Conservation (phyloP, 2,888 invertebrate species). For the Bellardia pandia region DNA sequence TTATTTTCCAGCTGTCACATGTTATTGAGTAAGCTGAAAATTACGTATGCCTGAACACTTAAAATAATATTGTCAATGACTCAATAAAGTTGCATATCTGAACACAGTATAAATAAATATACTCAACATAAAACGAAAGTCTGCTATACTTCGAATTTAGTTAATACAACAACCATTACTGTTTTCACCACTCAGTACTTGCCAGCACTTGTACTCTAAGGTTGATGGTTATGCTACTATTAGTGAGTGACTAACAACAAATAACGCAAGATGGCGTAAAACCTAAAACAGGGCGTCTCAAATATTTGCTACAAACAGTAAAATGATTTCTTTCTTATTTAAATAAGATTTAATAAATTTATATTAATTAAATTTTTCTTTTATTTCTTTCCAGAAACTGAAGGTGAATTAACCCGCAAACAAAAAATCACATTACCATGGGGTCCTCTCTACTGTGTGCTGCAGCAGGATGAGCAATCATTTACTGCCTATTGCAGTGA, state of each 20-base stretch:
- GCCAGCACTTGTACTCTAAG: background rate
- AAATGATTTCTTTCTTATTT: background rate
- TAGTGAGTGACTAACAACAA: background rate
- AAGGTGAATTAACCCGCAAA: conserved; percentile 84
- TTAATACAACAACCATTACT: background rate
- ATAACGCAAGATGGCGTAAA: background rate
- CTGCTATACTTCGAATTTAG: background rate
- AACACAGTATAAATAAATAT: no score
- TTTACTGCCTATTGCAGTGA: conserved; percentile 90
- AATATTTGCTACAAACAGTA: background rate
- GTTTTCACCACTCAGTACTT: background rate
- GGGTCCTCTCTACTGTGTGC: conserved; percentile 90
- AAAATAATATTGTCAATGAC: no score
- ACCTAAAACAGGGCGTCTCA: background rate
- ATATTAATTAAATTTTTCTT: background rate
- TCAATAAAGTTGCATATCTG: no score
- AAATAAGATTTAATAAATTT: background rate
- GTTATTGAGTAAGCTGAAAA: no score
- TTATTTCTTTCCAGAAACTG: conserved; percentile 81
- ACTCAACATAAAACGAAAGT: background rate
- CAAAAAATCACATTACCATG: conserved; percentile 84
- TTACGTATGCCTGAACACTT: no score
- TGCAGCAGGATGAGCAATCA: conserved; percentile 89
- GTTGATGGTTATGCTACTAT: background rate
- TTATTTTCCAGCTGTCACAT: no score